phyloP scores from a whole-genome alignment of 2,113 vertebrate species.

The Myiozetetes cayanensis region DNA sequence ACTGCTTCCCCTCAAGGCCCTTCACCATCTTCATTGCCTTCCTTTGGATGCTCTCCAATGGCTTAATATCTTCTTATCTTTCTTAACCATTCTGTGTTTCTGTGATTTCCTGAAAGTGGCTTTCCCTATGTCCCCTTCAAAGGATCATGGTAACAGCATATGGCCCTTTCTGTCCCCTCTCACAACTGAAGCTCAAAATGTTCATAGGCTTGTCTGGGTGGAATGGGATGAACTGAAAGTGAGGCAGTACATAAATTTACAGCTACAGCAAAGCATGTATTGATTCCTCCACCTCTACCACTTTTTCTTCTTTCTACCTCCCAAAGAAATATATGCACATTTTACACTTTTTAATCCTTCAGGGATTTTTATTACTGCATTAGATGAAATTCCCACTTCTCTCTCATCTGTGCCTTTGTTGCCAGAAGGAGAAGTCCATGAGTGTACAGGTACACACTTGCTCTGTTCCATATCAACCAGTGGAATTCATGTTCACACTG shows the following conservation, averaged over 20 bases:
- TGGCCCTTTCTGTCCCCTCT: background rate
- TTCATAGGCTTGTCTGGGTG: background rate
- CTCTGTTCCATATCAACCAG: background rate
- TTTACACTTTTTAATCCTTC: background rate
- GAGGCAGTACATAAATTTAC: background rate
- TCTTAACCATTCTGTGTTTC: background rate
- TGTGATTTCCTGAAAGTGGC: background rate
- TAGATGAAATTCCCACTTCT: background rate
- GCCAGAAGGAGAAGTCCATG: background rate
- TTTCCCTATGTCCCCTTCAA: background rate
- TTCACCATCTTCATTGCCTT: background rate
- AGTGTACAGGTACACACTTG: background rate
- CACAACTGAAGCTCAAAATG: background rate
- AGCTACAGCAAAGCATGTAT: background rate
- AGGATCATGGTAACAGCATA: background rate
- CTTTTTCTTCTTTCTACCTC: background rate
- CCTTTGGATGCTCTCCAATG: background rate
- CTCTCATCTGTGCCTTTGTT: background rate
- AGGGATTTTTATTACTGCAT: background rate
- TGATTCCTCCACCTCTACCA: background rate
- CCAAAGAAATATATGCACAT: background rate
- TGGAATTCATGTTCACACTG: accelerated
- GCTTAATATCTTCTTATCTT: background rate
- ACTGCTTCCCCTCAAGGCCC: background rate
- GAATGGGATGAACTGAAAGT: background rate